Percentiles rank a stretch among this genome's conserved stretches.
Evolutionary conservation across 2,113 vertebrate genomes (phyloP).

Genomic region (Macrotis lagotis): DNA sequence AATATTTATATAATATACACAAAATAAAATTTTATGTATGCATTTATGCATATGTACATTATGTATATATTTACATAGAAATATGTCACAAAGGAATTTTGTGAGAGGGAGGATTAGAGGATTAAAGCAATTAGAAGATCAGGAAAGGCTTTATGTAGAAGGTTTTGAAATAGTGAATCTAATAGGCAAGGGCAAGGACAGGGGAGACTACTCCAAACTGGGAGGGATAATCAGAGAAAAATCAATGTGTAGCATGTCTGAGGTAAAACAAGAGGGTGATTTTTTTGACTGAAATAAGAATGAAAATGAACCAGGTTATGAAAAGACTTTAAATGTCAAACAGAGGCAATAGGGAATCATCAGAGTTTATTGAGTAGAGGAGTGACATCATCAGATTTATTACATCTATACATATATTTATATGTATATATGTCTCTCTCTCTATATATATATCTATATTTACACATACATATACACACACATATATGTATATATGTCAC

Average conservation of each 20-base stretch:
- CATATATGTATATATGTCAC: not conserved
- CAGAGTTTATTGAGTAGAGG: not conserved
- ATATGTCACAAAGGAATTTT: not conserved
- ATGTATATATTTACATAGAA: not conserved
- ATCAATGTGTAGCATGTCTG: not conserved
- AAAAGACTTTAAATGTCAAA: not conserved
- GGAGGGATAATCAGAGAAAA: not conserved
- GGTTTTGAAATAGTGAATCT: not conserved
- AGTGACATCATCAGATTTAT: not conserved
- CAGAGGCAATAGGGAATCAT: not conserved
- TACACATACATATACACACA: too few relatives aligned
- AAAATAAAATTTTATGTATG: too few relatives aligned
- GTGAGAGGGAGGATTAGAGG: not conserved
- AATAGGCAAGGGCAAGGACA: not conserved
- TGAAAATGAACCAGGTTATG: not conserved
- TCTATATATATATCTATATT: too few relatives aligned
- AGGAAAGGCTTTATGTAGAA: not conserved
- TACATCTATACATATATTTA: too few relatives aligned
- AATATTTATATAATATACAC: not conserved
- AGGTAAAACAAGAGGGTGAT: not conserved
- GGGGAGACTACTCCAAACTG: not conserved
- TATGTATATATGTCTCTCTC: too few relatives aligned
- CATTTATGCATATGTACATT: too few relatives aligned
- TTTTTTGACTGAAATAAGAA: not conserved
- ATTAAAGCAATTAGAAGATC: not conserved